Base-by-base conservation (phyloP, 2,888 invertebrate genomes). In the Pherbina coryleti region DNA sequence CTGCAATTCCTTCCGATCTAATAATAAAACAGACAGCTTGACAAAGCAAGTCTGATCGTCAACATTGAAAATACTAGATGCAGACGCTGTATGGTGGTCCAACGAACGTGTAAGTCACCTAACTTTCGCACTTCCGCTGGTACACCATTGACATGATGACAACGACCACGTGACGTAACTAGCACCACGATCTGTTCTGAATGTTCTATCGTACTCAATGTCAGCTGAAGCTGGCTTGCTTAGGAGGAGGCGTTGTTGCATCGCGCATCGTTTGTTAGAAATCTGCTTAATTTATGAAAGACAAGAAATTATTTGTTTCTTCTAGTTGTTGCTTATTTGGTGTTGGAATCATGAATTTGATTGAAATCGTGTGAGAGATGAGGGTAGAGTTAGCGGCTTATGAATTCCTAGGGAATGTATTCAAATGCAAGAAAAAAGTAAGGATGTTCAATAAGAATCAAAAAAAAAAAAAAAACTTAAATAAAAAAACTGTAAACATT, bases 211-310 rank as follows among this genome's bases (percentile, higher is more conserved):
- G 17, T 9, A 51, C 51, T 51, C 49, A 69, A 28, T 69, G 49
- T 69, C 69, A 51, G 69, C 69, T 69, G 51, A 25, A n/a, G n/a
- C n/a, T n/a, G n/a, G n/a, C n/a, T 69, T 49, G 69, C 11, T 69
- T 67, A 19, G 57, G 22, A 72, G 55, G 25, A 37, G 31, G 28
- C 55, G 57, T 34, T 55, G 31, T 8, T 66, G 17, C 37, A n/a
- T 22, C 37, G 57, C 22, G 22, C 57, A 31, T 37, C 55, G 37
- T 72, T 72, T 72, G 57, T 72, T 31, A 28, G n/a, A 71, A 71
- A 71, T 71, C 72, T 57, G 19, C 37, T 57, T 60, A 55, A 72
- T 72, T 72, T 72, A 72, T 57, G 22, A 34, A 25, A 25, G 69
- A 51, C 51, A 51, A 72, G 5, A 53, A 37, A 57, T 57, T 34